Evolutionary conservation across 2,888 invertebrate genomes (phyloP).

Genomic region (Ashinkailepas kermadecensis): DNA sequence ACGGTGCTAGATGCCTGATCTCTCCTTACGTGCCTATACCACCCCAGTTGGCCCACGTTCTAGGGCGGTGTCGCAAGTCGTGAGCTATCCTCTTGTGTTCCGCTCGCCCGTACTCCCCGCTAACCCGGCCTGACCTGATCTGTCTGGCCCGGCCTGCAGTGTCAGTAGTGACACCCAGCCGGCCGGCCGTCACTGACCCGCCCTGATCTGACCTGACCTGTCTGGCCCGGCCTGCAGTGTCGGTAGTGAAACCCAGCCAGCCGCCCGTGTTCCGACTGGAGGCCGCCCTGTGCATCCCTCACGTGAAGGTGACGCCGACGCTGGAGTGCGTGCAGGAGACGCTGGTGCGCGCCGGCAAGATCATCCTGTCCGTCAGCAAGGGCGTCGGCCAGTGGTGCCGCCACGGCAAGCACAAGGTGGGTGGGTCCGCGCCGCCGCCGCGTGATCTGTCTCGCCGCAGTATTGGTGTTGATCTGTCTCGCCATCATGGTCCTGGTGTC

Average conservation of each 20-base stretch:
- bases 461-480: too few relatives aligned
- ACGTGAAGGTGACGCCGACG: conserved; percentile 60
- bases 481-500: too few relatives aligned
- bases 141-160: neutral
- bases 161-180: neutral
- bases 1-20: too few relatives aligned
- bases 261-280: neutral
- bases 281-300: conserved; percentile 35
- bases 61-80: too few relatives aligned
- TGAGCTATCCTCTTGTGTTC: too few relatives aligned
- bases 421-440: neutral
- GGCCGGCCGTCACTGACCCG: too few relatives aligned
- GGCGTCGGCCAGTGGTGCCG: conserved; percentile 32
- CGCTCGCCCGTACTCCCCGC: too few relatives aligned
- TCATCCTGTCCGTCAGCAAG: conserved; percentile 31
- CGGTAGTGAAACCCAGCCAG: neutral
- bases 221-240: neutral
- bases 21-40: too few relatives aligned
- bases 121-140: neutral
- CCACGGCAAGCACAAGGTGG: conserved; percentile 29
- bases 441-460: too few relatives aligned
- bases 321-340: conserved; percentile 86
- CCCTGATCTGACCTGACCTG: neutral
- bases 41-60: too few relatives aligned
- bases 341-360: conserved; percentile 66